Conservation (phyloP, 2,113 vertebrate genomes). For the Bubo bubo region DNA sequence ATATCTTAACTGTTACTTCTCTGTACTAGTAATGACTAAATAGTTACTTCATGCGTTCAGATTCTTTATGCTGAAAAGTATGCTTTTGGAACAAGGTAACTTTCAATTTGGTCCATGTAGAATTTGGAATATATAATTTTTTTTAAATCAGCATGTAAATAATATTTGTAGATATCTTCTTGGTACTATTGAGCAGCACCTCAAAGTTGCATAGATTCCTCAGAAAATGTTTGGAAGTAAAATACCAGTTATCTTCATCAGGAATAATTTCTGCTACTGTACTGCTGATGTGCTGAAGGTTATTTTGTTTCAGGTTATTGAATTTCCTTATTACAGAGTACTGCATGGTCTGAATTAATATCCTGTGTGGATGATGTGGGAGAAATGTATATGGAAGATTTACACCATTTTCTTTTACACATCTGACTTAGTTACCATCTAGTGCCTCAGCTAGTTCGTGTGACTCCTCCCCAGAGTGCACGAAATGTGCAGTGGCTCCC, state of each 20-base stretch:
- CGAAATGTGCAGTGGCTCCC: background rate
- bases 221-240: background rate
- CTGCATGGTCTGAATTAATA: background rate
- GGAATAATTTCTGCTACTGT: background rate
- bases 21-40: background rate
- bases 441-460: background rate
- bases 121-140: background rate
- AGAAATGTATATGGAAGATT: background rate
- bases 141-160: background rate
- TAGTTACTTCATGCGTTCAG: background rate
- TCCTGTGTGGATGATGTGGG: background rate
- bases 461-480: background rate
- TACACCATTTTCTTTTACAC: background rate
- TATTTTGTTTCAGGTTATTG: background rate
- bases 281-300: background rate
- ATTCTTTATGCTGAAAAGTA: background rate
- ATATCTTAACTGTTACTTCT: background rate
- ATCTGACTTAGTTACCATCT: background rate
- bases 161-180: background rate
- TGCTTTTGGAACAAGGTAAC: background rate
- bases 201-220: background rate
- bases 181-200: background rate
- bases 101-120: background rate
- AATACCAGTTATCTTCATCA: background rate
- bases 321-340: background rate